These are phyloP conservation scores for Patella caerulea DNA, from an alignment of 2,888 invertebrate genomes.

Conservation along the genomic window DNA sequence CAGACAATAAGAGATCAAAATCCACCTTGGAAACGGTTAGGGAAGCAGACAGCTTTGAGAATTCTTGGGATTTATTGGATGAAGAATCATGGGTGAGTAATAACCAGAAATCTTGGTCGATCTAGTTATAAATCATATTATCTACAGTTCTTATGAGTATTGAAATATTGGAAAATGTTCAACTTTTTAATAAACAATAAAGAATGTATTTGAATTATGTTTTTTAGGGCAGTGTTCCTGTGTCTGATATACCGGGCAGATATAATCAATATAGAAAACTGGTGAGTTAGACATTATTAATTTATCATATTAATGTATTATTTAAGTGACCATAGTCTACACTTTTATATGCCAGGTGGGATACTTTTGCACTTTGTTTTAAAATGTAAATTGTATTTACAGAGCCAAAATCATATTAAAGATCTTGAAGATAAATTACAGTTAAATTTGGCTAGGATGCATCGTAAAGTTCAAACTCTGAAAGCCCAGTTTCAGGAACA, in stretches of 20 bases:
- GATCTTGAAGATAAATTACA: constrained; percentile 63
- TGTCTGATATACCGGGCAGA: constrained; percentile 52
- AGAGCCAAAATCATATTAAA: constrained; percentile 49
- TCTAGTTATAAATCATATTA: not conserved
- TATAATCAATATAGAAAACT: constrained; percentile 65
- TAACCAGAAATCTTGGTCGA: not conserved
- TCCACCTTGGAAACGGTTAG: constrained; percentile 48
- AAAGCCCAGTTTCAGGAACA: constrained; percentile 71
- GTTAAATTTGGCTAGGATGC: constrained; percentile 60
- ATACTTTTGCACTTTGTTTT: not conserved
- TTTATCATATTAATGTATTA: too few species aligned
- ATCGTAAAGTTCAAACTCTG: constrained; percentile 65
- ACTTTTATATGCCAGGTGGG: too few species aligned
- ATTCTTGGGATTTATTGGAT: constrained; percentile 55
- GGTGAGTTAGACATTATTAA: constrained; percentile 43
- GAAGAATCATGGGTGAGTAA: constrained; percentile 63
- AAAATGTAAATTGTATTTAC: constrained; percentile 13
- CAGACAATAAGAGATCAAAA: constrained; percentile 20
- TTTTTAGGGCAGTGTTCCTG: constrained; percentile 50
- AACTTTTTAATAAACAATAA: not conserved
- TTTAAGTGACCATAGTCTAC: too few species aligned
- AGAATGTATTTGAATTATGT: constrained; percentile 12
- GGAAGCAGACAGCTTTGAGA: constrained; percentile 52
- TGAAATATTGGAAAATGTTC: too few species aligned
- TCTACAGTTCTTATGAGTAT: too few species aligned